These are phyloP conservation scores for Eupelmus urozonus DNA, from an alignment of 2,888 invertebrate genomes.

Conservation along the genomic window DNA sequence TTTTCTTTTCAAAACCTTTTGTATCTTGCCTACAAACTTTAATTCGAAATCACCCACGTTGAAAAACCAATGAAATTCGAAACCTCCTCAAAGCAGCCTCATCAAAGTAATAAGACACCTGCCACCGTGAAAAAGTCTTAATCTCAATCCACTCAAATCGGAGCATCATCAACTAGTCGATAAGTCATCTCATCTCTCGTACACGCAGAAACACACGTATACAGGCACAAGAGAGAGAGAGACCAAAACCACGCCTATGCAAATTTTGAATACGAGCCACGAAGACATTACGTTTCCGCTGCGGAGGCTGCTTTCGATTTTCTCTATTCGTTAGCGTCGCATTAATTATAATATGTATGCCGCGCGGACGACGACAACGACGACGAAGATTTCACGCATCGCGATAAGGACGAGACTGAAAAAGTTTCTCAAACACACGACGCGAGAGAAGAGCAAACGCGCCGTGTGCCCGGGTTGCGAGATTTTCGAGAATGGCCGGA, in stretches of 20 bases:
- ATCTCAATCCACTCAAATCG: too few relatives aligned
- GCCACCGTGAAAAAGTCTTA: too few relatives aligned
- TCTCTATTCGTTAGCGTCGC: slow-evolving; percentile 54
- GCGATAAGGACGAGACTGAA: background rate
- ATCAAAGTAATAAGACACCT: too few relatives aligned
- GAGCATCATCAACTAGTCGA: background rate
- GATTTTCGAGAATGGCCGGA: background rate
- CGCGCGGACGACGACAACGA: background rate
- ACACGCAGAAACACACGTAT: background rate
- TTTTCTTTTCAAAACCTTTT: too few relatives aligned
- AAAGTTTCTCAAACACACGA: background rate
- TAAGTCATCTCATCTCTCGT: background rate
- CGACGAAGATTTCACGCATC: slow-evolving; percentile 26
- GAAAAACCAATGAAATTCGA: too few relatives aligned
- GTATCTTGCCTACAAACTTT: too few relatives aligned
- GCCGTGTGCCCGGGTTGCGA: too few relatives aligned
- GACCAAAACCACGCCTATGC: slow-evolving; percentile 35
- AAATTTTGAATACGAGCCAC: slow-evolving; percentile 38
- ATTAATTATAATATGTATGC: slow-evolving; percentile 52
- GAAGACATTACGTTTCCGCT: background rate
- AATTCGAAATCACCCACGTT: too few relatives aligned
- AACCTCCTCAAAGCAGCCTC: too few relatives aligned
- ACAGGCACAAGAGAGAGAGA: background rate
- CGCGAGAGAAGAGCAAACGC: background rate
- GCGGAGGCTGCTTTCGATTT: slow-evolving; percentile 62